Evolutionary conservation across 2,113 vertebrate species (phyloP), one percentile per base, ranked within the genome.

Genomic region (Anser cygnoides): DNA sequence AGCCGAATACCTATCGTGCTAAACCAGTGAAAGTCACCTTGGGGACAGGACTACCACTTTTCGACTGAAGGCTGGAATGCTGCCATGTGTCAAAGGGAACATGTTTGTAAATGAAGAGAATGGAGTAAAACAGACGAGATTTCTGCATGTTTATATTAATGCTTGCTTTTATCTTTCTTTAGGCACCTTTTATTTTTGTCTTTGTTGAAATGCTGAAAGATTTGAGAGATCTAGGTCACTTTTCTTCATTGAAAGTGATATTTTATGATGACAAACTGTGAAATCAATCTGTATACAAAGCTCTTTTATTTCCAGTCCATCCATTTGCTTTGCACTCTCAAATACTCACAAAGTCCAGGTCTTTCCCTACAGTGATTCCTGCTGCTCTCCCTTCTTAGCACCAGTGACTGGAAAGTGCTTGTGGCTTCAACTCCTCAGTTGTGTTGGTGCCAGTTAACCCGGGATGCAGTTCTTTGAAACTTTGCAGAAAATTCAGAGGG

Each of bases 21-120:
- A 14, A 54, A 92, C 18, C n/a, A 72, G 86, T 44, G 72, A 92
- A 96, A 84, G 93, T 96, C 95, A 95, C 95, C 94, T 96, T 97
- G 96, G 82, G 68, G 61, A 86, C 55, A 76, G 33, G 61, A 26
- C 29, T 65, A 15, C 10, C 16, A 6, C 65, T 62, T 49, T 31
- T 85, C 28, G 62, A 80, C 72, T 21, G 46, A n/a, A 22, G 37
- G 67, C 90, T 95, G 92, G 73, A 76, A 37, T 17, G 1, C 49
- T 92, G 95, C 87, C 35, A 26, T 11, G 39, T 62, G 55, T 65
- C 63, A 13, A 20, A 71, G 77, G 63, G 41, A 95, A 9, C 76
- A 54, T 55, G 6, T 16, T 39, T 49, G 22, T 6, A 33, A 82
- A 78, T 73, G 23, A 8, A 7, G 74, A 91, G 87, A 89, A 41